phyloP scores from a whole-genome alignment of 2,888 invertebrate genomes.

The Hofmannophila pseudospretella region DNA sequence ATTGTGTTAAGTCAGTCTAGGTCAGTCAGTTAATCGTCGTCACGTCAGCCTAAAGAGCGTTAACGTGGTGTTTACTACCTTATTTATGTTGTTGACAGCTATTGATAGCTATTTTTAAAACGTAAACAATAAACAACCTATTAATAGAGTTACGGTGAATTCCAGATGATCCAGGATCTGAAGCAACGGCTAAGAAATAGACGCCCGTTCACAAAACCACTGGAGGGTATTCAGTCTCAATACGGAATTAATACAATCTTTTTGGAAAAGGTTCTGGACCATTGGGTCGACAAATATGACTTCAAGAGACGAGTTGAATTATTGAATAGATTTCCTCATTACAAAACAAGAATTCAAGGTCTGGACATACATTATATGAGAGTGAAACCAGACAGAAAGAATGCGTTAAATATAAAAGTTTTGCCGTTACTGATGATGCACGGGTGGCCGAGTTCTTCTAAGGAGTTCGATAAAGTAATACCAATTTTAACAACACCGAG shows the following conservation, averaged over 20 bases:
- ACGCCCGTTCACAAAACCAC: constrained; percentile 73
- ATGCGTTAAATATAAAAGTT: constrained; percentile 26
- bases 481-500: constrained; percentile 79
- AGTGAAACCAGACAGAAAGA: constrained; percentile 70
- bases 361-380: constrained; percentile 87
- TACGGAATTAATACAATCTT: constrained; percentile 90
- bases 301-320: constrained; percentile 78
- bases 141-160: no score
- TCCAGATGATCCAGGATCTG: constrained; percentile 76
- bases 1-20: no score
- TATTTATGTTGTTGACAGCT: no score
- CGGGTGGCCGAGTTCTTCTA: constrained; percentile 93
- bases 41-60: no score
- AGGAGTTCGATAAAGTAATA: constrained; percentile 87
- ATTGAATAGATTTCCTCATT: constrained; percentile 86
- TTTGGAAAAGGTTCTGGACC: constrained; percentile 81
- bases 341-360: constrained; percentile 85
- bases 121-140: no score
- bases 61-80: no score
- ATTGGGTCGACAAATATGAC: constrained; percentile 88
- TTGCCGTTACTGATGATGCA: constrained; percentile 86
- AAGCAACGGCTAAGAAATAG: constrained; percentile 74
- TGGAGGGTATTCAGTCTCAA: constrained; percentile 84
- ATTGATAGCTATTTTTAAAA: no score
- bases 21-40: no score